Evolutionary conservation across 2,797 vertebrate species (phyloP).

Genomic region (Girardinus metallicus): DNA sequence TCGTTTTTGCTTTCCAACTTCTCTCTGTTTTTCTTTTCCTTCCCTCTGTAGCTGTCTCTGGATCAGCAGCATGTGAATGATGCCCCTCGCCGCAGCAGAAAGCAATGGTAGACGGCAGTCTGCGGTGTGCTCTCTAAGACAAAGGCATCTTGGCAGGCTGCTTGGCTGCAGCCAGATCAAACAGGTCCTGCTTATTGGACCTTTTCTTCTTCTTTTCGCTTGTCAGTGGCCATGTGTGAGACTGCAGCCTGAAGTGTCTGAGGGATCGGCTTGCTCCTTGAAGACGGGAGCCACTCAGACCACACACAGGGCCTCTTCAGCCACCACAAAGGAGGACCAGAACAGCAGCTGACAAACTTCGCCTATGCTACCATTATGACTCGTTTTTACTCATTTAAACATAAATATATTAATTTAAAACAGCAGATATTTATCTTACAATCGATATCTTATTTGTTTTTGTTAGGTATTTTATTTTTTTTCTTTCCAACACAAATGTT

Average conservation of each 20-base stretch:
- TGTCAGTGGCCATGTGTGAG: slow-evolving; percentile 64
- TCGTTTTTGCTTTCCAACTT: slow-evolving; percentile 9
- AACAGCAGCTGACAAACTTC: slow-evolving; percentile 47
- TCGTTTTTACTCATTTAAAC: slow-evolving; percentile 26
- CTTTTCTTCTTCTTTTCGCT: slow-evolving; percentile 68
- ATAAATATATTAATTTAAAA: slow-evolving; percentile 33
- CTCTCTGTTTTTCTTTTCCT: slow-evolving; percentile 17
- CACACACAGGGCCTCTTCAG: slow-evolving; percentile 74
- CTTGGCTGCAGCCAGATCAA: slow-evolving; percentile 75
- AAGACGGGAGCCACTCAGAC: slow-evolving; percentile 70
- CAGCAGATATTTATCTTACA: slow-evolving; percentile 7
- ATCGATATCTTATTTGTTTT: slow-evolving; percentile 20
- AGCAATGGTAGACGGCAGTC: slow-evolving; percentile 73
- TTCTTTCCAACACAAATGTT: slow-evolving; percentile 18
- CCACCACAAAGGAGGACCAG: slow-evolving; percentile 63
- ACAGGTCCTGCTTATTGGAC: slow-evolving; percentile 79
- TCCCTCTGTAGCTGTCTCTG: slow-evolving; percentile 39
- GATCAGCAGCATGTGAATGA: slow-evolving; percentile 73
- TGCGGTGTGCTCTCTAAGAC: slow-evolving; percentile 77
- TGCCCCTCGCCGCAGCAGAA: slow-evolving; percentile 64
- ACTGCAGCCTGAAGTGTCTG: slow-evolving; percentile 73
- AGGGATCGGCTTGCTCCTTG: slow-evolving; percentile 65
- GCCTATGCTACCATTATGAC: slow-evolving; percentile 48
- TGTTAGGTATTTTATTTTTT: background rate
- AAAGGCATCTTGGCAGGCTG: slow-evolving; percentile 82